A percentile compares a stretch with the other conserved stretches of the same genome.
Conservation (phyloP, 2,113 vertebrate species). For the Ceyx melanurus region DNA sequence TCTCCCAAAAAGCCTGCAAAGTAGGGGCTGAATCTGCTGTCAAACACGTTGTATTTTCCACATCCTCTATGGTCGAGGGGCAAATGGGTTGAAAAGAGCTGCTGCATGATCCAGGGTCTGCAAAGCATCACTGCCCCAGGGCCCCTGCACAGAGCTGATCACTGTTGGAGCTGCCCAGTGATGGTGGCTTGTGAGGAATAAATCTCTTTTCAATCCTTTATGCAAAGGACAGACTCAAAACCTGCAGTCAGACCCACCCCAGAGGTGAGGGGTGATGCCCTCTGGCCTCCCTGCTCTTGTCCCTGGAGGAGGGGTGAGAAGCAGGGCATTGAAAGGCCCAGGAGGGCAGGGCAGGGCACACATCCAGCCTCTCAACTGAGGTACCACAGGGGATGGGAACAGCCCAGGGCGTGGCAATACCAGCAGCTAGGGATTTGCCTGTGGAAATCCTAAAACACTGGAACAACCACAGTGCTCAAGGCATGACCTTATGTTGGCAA, state of each 20-base stretch:
- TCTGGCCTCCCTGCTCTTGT: background rate
- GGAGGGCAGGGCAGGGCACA: background rate
- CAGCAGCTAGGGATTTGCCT: background rate
- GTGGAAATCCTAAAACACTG: background rate
- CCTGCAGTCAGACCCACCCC: background rate
- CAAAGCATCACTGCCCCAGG: background rate
- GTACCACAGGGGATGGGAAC: background rate
- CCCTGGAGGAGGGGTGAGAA: background rate
- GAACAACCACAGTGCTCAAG: background rate
- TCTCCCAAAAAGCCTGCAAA: background rate
- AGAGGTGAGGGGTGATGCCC: background rate
- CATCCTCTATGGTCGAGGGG: background rate
- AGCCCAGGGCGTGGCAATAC: background rate
- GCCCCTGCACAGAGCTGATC: background rate
- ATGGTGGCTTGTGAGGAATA: background rate
- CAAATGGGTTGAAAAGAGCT: background rate
- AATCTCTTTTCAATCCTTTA: background rate
- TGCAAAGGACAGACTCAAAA: background rate
- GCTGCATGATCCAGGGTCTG: background rate
- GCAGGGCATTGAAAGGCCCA: rapidly evolving
- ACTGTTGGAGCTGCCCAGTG: background rate
- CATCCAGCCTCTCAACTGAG: background rate
- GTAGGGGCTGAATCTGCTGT: background rate
- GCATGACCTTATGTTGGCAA: background rate
- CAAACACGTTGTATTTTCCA: background rate